Evolutionary conservation across 1,140 invertebrate genomes (phyloP).

Genomic region (Gyrodactylus salaris): DNA sequence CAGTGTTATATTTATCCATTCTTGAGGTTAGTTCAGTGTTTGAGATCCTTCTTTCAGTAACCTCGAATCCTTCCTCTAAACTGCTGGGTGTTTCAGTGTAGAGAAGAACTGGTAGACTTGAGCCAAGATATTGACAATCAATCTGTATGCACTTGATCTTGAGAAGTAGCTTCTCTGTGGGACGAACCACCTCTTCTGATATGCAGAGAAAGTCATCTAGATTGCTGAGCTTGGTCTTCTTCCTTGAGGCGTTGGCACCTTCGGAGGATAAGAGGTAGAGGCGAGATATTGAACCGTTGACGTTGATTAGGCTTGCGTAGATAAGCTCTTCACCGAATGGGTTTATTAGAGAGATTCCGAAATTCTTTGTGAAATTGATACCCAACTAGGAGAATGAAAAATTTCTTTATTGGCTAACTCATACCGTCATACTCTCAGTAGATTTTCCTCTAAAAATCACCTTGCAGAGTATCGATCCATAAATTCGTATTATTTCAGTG

Average conservation of each 20-base stretch:
- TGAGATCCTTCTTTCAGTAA: no score
- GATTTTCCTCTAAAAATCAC: no score
- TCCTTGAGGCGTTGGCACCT: no score
- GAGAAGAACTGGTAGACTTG: background rate
- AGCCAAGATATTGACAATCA: background rate
- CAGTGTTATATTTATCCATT: background rate
- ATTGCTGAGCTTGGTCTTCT: no score
- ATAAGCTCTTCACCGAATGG: background rate
- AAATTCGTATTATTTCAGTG: no score
- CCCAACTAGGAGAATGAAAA: background rate
- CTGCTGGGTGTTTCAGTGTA: background rate
- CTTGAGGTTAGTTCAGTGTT: no score
- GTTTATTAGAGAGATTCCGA: background rate
- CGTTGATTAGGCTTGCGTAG: background rate
- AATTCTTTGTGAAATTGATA: background rate
- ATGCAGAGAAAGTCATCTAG: background rate
- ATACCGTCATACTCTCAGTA: no score
- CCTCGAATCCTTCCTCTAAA: background rate
- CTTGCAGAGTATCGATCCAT: no score
- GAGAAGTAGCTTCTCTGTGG: background rate
- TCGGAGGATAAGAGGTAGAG: no score
- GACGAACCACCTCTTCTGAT: background rate
- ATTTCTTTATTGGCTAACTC: no score
- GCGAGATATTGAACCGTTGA: background rate
- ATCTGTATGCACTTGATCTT: background rate